phyloP scores from a whole-genome alignment of 2,888 invertebrate species.

The Chrysolina oricalcia region DNA sequence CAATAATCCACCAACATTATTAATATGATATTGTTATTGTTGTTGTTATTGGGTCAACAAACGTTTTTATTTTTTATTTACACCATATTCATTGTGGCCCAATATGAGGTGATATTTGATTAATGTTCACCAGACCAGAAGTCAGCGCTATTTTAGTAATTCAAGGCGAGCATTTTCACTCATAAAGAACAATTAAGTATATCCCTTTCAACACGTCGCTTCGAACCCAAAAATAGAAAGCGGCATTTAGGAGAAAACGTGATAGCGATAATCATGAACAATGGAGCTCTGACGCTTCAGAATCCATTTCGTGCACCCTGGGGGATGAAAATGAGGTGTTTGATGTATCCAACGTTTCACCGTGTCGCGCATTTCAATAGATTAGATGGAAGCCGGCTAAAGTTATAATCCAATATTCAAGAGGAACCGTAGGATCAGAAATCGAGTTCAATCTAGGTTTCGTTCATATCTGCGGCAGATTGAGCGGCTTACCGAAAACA shows the following conservation, averaged over 20 bases:
- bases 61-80: too few relatives aligned
- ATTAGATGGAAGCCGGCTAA: not conserved
- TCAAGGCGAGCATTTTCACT: not conserved
- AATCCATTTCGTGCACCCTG: not conserved
- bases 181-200: not conserved
- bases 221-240: constrained; percentile 6
- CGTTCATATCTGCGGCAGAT: not conserved
- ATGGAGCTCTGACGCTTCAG: not conserved
- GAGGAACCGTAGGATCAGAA: not conserved
- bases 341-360: constrained; percentile 4
- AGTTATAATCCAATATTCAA: not conserved
- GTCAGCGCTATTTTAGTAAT: too few relatives aligned
- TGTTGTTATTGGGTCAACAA: too few relatives aligned
- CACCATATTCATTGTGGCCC: too few relatives aligned
- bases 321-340: constrained; percentile 2
- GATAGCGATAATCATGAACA: not conserved
- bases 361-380: not conserved
- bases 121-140: too few relatives aligned
- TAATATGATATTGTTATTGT: too few relatives aligned
- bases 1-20: too few relatives aligned
- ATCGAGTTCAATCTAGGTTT: not conserved
- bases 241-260: not conserved
- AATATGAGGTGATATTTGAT: too few relatives aligned
- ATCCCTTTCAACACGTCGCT: not conserved
- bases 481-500: not conserved